Evolutionary conservation across 2,113 vertebrate species (phyloP), one percentile per base, ranked within the genome.

Genomic region (Cheirogaleus medius): DNA sequence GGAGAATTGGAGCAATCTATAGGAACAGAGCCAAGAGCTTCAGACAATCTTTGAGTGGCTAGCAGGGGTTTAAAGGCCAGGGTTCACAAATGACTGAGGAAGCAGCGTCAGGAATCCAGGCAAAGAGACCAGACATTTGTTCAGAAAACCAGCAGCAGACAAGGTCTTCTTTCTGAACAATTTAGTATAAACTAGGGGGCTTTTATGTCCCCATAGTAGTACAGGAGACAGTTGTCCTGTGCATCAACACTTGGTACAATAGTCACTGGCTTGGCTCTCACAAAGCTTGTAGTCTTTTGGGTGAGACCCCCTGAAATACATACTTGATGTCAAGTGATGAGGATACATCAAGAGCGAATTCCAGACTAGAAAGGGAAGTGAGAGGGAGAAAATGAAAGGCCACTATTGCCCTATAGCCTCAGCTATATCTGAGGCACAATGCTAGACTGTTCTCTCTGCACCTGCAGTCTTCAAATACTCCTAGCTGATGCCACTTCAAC

Each of bases 201-300:
- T 54, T 83, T 81, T 42, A 9, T 64, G 4, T 3, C 18, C n/a
- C 73, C 52, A 37, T 77, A 39, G 64, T 78, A 63, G 76, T 27
- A 14, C 4, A n/a, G 47, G 2, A 25, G 13, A 17, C 10, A 64
- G 20, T 29, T 34, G 7, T 32, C 25, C 21, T 9, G 0, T 32
- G 37, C 9, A 54, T 94, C 74, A 68, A 10, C 18, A 54, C 21
- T 82, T n/a, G 25, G 17, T 52, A 47, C 17, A 63, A 11, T 12
- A 71, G 64, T 44, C 14, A 5, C 4, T 58, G 58, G 64, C 25
- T 12, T 52, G 32, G 18, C 18, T 64, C 34, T 84, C 58, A 78
- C 12, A 88, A 42, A 95, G 17, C 21, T 83, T 64, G 34, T 20
- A 49, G 52, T 68, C 4, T 73, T 12, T 58, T 93, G 17, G 10